Conservation (phyloP, 2,888 invertebrate genomes). For the Metellina segmentata region DNA sequence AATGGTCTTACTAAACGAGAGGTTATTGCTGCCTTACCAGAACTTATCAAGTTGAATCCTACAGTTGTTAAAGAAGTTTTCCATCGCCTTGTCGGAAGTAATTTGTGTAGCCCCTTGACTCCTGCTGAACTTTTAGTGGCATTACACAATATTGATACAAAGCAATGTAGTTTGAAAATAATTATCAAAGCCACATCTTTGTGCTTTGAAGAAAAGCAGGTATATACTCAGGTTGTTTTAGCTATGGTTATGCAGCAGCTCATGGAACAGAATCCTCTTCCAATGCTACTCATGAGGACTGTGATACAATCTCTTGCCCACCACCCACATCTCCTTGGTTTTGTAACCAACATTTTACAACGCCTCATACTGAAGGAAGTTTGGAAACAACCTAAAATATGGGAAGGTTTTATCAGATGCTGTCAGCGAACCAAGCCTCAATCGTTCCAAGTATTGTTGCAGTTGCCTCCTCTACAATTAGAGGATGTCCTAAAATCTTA, state of each 20-base stretch:
- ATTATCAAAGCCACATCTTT: slow-evolving; percentile 96
- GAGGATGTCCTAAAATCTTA: slow-evolving; percentile 87
- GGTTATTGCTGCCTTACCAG: slow-evolving; percentile 93
- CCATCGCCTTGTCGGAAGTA: slow-evolving; percentile 89
- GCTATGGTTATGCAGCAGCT: slow-evolving; percentile 96
- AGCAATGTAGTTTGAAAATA: slow-evolving; percentile 93
- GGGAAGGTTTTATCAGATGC: slow-evolving; percentile 98
- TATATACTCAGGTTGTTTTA: slow-evolving; percentile 94
- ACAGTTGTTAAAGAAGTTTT: slow-evolving; percentile 95
- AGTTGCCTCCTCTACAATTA: slow-evolving; percentile 88
- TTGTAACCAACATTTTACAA: slow-evolving; percentile 94
- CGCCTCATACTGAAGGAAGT: slow-evolving; percentile 95
- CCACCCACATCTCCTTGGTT: slow-evolving; percentile 91
- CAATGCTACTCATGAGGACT: slow-evolving; percentile 97
- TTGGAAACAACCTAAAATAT: slow-evolving; percentile 97
- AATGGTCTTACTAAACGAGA: slow-evolving; percentile 95
- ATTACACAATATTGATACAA: slow-evolving; percentile 93
- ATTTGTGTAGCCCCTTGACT: slow-evolving; percentile 87
- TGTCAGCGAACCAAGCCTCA: slow-evolving; percentile 94
- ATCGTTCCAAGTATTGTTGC: slow-evolving; percentile 90
- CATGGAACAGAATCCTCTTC: slow-evolving; percentile 93
- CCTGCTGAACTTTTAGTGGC: slow-evolving; percentile 95
- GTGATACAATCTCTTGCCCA: slow-evolving; percentile 95
- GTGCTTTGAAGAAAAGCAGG: slow-evolving; percentile 93
- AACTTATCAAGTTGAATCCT: slow-evolving; percentile 95